Evolutionary conservation across 2,888 invertebrate species (phyloP).

Genomic region (Caenorhabditis sp.): DNA sequence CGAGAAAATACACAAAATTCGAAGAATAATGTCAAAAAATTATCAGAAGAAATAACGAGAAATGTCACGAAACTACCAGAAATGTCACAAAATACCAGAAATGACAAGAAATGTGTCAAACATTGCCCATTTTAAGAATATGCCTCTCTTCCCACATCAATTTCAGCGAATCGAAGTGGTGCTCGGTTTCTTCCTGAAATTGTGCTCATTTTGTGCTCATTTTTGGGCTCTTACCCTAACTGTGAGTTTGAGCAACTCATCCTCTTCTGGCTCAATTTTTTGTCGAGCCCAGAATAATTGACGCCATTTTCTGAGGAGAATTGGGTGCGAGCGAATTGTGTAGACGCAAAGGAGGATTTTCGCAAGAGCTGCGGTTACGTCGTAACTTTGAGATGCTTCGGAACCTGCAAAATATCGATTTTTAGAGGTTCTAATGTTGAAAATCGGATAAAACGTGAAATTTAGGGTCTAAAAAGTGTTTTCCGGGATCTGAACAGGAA

Average conservation of each 20-base stretch:
- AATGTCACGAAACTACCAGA: no score
- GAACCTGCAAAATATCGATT: slow-evolving; percentile 15
- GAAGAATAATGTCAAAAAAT: no score
- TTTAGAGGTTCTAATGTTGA: background rate
- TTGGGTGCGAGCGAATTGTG: slow-evolving; percentile 22
- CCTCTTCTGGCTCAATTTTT: background rate
- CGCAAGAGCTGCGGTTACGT: slow-evolving; percentile 13
- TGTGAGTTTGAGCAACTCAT: background rate
- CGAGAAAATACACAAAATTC: no score
- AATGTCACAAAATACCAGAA: no score
- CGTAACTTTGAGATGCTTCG: slow-evolving; percentile 30
- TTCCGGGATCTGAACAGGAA: no score
- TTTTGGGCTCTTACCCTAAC: background rate
- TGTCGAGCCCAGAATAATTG: background rate
- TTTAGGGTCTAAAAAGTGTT: no score
- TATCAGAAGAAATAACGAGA: no score
- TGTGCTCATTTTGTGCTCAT: no score
- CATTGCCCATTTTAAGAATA: no score
- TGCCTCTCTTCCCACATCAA: no score
- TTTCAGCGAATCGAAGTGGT: no score
- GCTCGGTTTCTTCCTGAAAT: no score
- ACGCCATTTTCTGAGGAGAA: slow-evolving; percentile 14
- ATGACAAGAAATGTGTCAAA: background rate
- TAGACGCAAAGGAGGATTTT: slow-evolving; percentile 31
- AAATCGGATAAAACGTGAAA: background rate